Evolutionary conservation across 2,888 invertebrate species (phyloP), one percentile per base, ranked within the genome.

Genomic region (Polydesmus complanatus): DNA sequence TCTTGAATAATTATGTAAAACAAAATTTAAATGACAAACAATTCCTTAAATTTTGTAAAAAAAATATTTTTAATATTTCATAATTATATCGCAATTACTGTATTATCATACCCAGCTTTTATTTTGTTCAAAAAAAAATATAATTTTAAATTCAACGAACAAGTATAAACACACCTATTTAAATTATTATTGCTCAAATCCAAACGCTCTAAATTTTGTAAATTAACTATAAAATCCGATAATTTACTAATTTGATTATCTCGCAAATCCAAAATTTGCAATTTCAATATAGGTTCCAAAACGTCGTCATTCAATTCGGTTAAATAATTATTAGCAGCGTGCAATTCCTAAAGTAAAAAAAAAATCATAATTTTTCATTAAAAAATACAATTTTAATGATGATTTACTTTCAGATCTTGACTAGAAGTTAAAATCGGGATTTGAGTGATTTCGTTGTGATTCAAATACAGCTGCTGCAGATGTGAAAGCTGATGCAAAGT

Each of bases 181-280:
- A 81, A 77, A 67, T 81, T 81, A 72, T 93, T 93, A 73, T 89
- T 89, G 11, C 87, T 85, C 61, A 93, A 74, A 76, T 94, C 92
- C 55, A 94, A 79, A 66, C 90, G 80, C 68, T 87, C 85, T 54
- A 93, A 75, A 67, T 83, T 83, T 68, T 86, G 81, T 60, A 92
- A 73, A 63, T 84, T 74, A 18, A 83, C 81, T 68, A 92, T 82
- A 73, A 89, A 86, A 65, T 88, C 84, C 0, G 93, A 92, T 21
- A 64, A n/a, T 3, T 49, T n/a, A 11, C 25, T 1, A 1, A 66
- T 26, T 27, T 56, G 47, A 59, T 58, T 61, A 61, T 64, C 61
- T 55, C 63, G 55, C n/a, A 61, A 22, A 57, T 63, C 61, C 23
- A 60, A 52, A 19, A 72, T 67, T 23, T 68, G 67, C n/a, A 74